Base-by-base conservation (phyloP, 1,140 invertebrate genomes). In the Diabrotica virgifera region DNA sequence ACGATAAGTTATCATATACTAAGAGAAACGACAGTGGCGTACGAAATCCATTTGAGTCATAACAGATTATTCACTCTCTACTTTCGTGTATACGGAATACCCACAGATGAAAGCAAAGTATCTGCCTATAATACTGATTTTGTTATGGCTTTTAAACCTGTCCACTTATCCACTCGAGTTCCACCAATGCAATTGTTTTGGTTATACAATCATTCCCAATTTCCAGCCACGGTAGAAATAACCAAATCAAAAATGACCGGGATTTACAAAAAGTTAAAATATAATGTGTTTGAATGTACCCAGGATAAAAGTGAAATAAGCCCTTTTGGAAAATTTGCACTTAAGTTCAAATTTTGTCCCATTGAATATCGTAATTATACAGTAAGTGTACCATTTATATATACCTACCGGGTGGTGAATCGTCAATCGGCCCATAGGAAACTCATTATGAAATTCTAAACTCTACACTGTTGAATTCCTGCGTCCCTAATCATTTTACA, bases 161-260 rank as follows among this genome's bases (percentile, higher is more conserved):
- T 66, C 56, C 24, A 66, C n/a, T 69, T 46, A 69, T 69, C 5
- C 40, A 62, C 51, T 62, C 50, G 58, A 55, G 67, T 24, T 55
- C 70, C 24, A 58, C 64, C 38, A 56, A 59, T 66, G 8, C 62
- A 74, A 57, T 59, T 62, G 6, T 70, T 65, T 54, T 73, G 72
- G 70, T 52, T 77, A 12, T 74, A 74, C 50, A 77, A 77, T 52
- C 74, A 74, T 58, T 67, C 72, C 0, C 59, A 51, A 13, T 52
- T 65, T 24, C 12, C 57, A 40, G 52, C 66, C 12, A 7, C n/a
- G 6, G 72, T 70, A 46, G 35, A 66, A 54, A 12, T 75, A 6
- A 62, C 70, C 10, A 51, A 52, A 9, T 13, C 9, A 24, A 37
- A 63, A 36, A 11, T 74, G 10, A 40, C 38, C 12, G 13, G 66